These are phyloP conservation scores for Tolypeutes matacus DNA, from an alignment of 2,797 vertebrate species.

Conservation along the genomic window DNA sequence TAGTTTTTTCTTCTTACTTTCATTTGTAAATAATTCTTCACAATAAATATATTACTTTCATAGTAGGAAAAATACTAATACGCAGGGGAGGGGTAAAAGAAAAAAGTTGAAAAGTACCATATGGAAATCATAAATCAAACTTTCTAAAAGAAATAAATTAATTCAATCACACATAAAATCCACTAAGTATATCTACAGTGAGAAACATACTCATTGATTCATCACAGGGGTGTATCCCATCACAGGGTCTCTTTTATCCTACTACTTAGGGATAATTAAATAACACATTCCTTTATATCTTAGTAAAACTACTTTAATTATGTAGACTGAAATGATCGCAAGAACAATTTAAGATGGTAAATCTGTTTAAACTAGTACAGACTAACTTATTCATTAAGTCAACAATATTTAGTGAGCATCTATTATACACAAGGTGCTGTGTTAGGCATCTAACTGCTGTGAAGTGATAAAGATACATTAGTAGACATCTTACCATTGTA, in stretches of 20 bases:
- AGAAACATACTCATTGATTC: constrained; percentile 22
- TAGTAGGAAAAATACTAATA: constrained; percentile 49
- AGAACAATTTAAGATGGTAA: constrained; percentile 71
- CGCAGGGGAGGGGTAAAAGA: neutral
- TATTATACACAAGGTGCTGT: constrained; percentile 38
- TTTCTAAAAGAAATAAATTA: constrained; percentile 65
- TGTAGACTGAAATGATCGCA: constrained; percentile 74
- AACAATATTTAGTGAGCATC: constrained; percentile 67
- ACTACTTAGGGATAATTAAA: constrained; percentile 64
- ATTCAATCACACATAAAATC: constrained; percentile 62
- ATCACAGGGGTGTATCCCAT: neutral
- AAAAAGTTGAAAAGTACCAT: constrained; percentile 53
- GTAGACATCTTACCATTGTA: neutral
- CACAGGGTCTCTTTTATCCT: constrained; percentile 19
- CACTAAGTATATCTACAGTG: constrained; percentile 40
- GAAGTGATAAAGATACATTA: constrained; percentile 37
- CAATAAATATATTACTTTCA: constrained; percentile 42
- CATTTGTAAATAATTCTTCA: constrained; percentile 4
- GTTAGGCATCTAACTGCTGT: neutral
- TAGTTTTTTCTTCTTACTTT: constrained; percentile 47
- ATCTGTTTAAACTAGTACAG: constrained; percentile 72
- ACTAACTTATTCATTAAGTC: constrained; percentile 70
- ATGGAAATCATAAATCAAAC: constrained; percentile 63
- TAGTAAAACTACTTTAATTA: constrained; percentile 76
- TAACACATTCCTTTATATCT: constrained; percentile 78